A percentile compares a stretch with the other conserved stretches of the same genome.
Conservation (phyloP, 1,140 invertebrate genomes). For the Rhizoglyphus robini region DNA sequence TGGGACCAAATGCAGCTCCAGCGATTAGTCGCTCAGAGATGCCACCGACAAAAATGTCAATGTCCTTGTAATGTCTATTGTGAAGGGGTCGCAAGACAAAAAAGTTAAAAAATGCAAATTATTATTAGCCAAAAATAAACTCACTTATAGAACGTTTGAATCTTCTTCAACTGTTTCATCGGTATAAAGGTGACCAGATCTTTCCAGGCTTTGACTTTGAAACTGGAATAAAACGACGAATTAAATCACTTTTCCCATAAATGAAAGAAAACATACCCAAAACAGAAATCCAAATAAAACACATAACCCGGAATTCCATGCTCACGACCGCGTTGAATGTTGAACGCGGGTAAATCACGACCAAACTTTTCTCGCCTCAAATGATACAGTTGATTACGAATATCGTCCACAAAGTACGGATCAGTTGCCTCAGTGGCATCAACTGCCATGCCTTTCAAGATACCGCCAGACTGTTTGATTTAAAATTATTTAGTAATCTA, state of each 20-base stretch:
- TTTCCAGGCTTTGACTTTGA: conserved; percentile 35
- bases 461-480: conserved; percentile 13
- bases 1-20: conserved; percentile 74
- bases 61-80: conserved; percentile 36
- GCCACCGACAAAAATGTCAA: conserved; percentile 48
- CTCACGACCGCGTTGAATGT: conserved; percentile 40
- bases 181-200: conserved; percentile 32
- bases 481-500: neutral
- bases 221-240: neutral
- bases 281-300: conserved; percentile 52
- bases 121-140: conserved; percentile 4
- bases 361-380: conserved; percentile 26
- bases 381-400: conserved; percentile 56
- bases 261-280: conserved; percentile 37
- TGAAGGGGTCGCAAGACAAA: neutral
- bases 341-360: conserved; percentile 25
- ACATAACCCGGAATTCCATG: conserved; percentile 43
- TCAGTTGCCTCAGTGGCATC: conserved; percentile 20
- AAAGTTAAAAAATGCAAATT: neutral
- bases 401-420: conserved; percentile 33
- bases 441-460: conserved; percentile 21
- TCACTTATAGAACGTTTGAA: conserved; percentile 22
- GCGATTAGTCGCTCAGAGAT: conserved; percentile 44
- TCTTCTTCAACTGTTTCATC: conserved; percentile 17
- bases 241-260: neutral